Base-by-base conservation (phyloP, 2,888 invertebrate genomes). In the Plusia festucae region DNA sequence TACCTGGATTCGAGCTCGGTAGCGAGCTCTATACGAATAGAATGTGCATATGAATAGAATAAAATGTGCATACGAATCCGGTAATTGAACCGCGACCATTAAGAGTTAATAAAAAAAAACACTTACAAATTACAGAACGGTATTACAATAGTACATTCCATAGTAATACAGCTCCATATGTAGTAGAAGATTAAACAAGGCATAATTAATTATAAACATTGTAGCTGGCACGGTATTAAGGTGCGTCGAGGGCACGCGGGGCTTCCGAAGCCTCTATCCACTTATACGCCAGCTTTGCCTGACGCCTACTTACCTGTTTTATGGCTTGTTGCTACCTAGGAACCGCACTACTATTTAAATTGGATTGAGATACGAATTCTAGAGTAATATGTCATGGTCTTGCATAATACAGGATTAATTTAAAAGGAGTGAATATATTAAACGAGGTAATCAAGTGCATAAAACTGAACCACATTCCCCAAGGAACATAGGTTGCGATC, bases 221-320 rank as follows among this genome's bases (percentile, higher is more conserved):
- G 77, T 70, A n/a, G 71, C 73, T 66, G 73, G 58, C 67, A 66
- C 24, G 57, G 84, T 73, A 82, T 81, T 86, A 84, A 81, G 81
- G 66, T 68, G 77, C 62, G 72, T 67, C 77, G 81, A 84, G 82
- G 82, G 76, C 79, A 68, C 69, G 82, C 46, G 65, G 75, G 88
- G 88, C 86, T 88, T 88, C 88, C n/a, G 83, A 85, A 84, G 87
- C 87, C 53, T 70, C 79, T 74, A 88, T 88, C 88, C 88, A 87
- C 84, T 88, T 88, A 88, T 60, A 67, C 64, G 67, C 15, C 66
- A 82, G 85, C 81, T 84, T 87, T 78, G 64, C 60, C 59, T 54
- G 69, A 55, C 79, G 61, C 59, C 75, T 81, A 81, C 86, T 84
- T 84, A 85, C 71, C 60, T 67, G 81, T 82, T 84, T 83, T 85